Conservation (phyloP, 1,140 invertebrate species). For the Scaptomyza montana region DNA sequence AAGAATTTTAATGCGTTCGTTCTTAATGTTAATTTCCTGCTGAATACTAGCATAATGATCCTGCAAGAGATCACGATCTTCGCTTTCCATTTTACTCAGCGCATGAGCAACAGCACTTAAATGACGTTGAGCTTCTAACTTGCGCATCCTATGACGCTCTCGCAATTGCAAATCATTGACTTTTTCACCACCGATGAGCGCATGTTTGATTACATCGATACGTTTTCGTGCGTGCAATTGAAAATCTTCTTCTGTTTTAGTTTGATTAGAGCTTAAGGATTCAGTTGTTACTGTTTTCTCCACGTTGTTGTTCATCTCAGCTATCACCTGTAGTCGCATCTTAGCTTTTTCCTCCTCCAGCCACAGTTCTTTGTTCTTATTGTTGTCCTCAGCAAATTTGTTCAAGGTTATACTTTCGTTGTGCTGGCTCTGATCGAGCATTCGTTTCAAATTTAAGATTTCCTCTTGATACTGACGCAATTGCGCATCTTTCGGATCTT, state of each 20-base stretch:
- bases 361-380: constrained; percentile 4
- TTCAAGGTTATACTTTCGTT: neutral
- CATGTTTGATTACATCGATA: constrained; percentile 88
- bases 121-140: constrained; percentile 88
- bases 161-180: constrained; percentile 89
- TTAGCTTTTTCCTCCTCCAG: constrained; percentile 68
- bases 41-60: constrained; percentile 89
- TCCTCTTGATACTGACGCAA: constrained; percentile 95
- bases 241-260: constrained; percentile 23
- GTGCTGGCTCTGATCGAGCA: constrained; percentile 85
- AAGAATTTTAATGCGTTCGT: constrained; percentile 88
- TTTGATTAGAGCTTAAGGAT: neutral
- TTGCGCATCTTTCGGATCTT: constrained; percentile 96
- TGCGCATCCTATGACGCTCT: constrained; percentile 88
- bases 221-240: constrained; percentile 84
- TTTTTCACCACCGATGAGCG: constrained; percentile 92
- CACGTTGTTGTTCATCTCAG: constrained; percentile 80
- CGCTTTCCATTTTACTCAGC: constrained; percentile 88
- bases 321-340: constrained; percentile 78
- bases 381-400: constrained; percentile 5
- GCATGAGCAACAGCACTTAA: constrained; percentile 88
- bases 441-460: constrained; percentile 89
- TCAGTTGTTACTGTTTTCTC: constrained; percentile 17
- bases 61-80: constrained; percentile 86
- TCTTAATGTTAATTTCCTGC: constrained; percentile 90